These are phyloP conservation scores for Microcebus griseorufus DNA, from an alignment of 2,113 vertebrate genomes.

Conservation along the genomic window DNA sequence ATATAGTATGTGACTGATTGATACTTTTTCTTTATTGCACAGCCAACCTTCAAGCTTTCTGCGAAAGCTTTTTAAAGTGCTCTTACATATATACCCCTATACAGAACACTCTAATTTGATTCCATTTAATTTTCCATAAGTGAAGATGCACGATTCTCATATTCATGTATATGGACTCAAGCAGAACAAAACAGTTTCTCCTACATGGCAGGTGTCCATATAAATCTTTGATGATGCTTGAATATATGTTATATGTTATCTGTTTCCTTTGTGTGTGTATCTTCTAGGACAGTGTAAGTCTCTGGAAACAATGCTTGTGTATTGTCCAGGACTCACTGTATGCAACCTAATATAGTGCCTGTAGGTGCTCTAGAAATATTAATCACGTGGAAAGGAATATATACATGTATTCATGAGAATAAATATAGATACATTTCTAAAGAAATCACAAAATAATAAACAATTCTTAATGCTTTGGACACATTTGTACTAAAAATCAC, in stretches of 20 bases:
- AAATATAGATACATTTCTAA: background rate
- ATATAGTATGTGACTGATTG: background rate
- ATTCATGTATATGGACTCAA: background rate
- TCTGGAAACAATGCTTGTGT: background rate
- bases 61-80: background rate
- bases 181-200: background rate
- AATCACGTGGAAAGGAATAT: background rate
- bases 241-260: background rate
- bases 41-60: slow-evolving; percentile 32
- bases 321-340: background rate
- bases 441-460: background rate
- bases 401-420: background rate
- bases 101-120: slow-evolving; percentile 9
- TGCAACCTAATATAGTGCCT: background rate
- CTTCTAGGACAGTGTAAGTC: background rate
- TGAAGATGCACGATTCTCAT: background rate
- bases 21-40: background rate
- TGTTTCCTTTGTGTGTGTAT: background rate
- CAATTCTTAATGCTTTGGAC: background rate
- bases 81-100: background rate
- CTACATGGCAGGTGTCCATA: background rate
- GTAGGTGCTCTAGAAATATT: background rate
- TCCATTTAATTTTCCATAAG: background rate
- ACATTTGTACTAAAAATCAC: slow-evolving; percentile 14
- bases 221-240: background rate